Base-by-base conservation (phyloP, 2,113 vertebrate species). In the Charadrius vociferus region DNA sequence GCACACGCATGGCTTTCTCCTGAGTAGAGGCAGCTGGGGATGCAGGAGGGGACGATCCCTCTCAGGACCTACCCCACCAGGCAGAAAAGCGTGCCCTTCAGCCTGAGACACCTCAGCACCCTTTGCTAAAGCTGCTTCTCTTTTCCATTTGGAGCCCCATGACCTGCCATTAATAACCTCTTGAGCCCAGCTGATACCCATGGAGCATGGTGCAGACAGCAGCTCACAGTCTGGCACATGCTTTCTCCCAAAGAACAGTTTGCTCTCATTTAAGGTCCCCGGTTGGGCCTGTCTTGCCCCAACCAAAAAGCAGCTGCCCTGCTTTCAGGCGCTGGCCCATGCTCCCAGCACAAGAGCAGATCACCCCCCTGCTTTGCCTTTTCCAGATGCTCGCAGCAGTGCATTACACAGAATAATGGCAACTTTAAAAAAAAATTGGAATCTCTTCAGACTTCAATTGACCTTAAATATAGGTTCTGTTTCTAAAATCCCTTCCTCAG, bases 401-500 rank as follows among this genome's bases (percentile, higher is more conserved):
- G 53, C 63, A 39, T 87, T 92, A 78, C 3, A 0, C 67, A 75
- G 83, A 93, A 84, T 86, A 92, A 90, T 11, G 30, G 81, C 56
- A 88, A 90, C 78, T 66, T 68, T 59, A 7, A 55, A 79, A 81
- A 58, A 63, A 86, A 81, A n/a, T 8, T 65, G 90, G 53, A 89
- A 93, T 55, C 81, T 73, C 81, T 81, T 94, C 96, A 96, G 87
- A 72, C n/a, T 93, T 93, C 93, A 91, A 56, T 86, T 94, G 90
- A 92, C 96, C 96, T 95, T 96, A 97, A 97, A 82, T 90, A 96
- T 47, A 91, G 62, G 94, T 89, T 96, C 85, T 71, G 26, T 95
- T 97, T 90, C 88, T 72, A 52, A 96, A 97, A 96, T 88, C 49
- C 34, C 81, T 96, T 91, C 72, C 81, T 97, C 96, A 94, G 97